Conservation (phyloP, 2,797 vertebrate species). For the Epinephelus awoara region DNA sequence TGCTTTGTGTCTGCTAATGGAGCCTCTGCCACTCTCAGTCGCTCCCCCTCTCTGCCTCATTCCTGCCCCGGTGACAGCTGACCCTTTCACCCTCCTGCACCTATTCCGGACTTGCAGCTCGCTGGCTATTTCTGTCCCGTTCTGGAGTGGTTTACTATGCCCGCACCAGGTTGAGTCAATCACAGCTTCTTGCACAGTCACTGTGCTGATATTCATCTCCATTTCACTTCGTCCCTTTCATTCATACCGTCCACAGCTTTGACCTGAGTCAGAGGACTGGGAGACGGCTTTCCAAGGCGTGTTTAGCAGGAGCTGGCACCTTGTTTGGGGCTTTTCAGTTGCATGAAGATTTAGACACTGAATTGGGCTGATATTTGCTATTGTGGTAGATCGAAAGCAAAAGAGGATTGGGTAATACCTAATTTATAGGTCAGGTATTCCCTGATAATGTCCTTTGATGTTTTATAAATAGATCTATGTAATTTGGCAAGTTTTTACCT, state of each 20-base stretch:
- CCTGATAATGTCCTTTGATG: no score
- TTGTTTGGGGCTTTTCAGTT: background rate
- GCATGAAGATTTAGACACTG: background rate
- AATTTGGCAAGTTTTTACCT: background rate
- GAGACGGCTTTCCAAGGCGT: slow-evolving; percentile 43
- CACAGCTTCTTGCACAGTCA: slow-evolving; percentile 72
- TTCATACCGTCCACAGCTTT: slow-evolving; percentile 30
- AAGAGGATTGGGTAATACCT: background rate
- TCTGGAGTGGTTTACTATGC: slow-evolving; percentile 71
- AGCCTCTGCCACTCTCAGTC: slow-evolving; percentile 31
- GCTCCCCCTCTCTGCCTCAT: slow-evolving; percentile 60
- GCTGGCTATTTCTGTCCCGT: slow-evolving; percentile 83
- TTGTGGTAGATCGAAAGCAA: background rate
- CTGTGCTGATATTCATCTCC: slow-evolving; percentile 40
- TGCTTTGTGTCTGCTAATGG: slow-evolving; percentile 13
- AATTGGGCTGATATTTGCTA: background rate
- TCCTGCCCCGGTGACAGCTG: slow-evolving; percentile 86
- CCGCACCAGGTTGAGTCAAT: slow-evolving; percentile 85
- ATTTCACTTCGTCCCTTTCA: slow-evolving; percentile 42
- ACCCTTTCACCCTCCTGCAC: slow-evolving; percentile 82
- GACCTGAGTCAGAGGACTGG: slow-evolving; percentile 25
- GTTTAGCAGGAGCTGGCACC: background rate
- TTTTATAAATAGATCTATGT: background rate
- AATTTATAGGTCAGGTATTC: no score
- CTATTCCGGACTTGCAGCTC: slow-evolving; percentile 81